These are phyloP conservation scores for Pedicia rivosa DNA, from an alignment of 2,888 invertebrate genomes.

Conservation along the genomic window DNA sequence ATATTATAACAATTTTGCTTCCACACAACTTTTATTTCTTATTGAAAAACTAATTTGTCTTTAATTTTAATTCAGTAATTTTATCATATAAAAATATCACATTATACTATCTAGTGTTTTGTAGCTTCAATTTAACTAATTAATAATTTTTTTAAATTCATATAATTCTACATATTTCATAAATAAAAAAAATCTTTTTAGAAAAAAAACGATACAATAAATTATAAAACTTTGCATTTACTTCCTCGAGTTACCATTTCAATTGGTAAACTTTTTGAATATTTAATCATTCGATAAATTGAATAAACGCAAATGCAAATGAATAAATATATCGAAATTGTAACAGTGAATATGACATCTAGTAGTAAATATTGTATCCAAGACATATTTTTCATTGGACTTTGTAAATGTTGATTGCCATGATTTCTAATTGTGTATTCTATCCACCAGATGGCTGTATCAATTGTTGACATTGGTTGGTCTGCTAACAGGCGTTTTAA, in stretches of 20 bases:
- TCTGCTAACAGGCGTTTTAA: constrained; percentile 13
- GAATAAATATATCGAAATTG: constrained; percentile 4
- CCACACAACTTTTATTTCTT: no score
- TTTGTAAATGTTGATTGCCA: constrained; percentile 6
- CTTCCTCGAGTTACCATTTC: constrained; percentile 16
- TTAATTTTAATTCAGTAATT: no score
- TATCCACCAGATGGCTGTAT: constrained; percentile 11
- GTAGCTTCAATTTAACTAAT: no score
- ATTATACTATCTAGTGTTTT: no score
- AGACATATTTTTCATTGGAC: constrained; percentile 8
- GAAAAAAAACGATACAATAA: constrained; percentile 13
- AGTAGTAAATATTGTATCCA: constrained; percentile 17
- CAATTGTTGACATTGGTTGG: constrained; percentile 15
- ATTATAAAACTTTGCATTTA: constrained; percentile 13
- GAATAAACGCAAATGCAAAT: constrained; percentile 11
- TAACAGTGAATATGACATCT: constrained; percentile 11
- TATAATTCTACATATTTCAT: no score
- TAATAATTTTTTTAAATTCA: no score
- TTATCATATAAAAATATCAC: no score
- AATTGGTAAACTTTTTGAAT: constrained; percentile 17
- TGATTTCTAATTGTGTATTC: constrained; percentile 8
- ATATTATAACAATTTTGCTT: no score
- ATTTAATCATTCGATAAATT: constrained; percentile 9
- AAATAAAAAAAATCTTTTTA: no score
- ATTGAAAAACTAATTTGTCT: no score